These are phyloP conservation scores for Zoanthus sociatus DNA, from an alignment of 92 coral and sea anemone genomes.

Conservation along the genomic window DNA sequence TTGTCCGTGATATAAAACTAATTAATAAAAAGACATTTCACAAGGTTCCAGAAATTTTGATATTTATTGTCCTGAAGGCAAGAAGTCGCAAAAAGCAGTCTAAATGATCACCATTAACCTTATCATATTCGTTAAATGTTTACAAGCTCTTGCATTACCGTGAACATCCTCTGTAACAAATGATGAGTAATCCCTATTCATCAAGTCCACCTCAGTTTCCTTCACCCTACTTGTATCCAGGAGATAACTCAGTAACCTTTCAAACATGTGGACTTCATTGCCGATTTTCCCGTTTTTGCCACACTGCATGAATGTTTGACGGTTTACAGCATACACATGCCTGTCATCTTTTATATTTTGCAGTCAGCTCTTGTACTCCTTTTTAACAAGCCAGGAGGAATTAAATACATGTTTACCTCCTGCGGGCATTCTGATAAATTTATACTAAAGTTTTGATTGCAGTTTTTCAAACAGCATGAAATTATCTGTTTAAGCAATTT, in stretches of 20 bases:
- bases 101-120: constrained; percentile 58
- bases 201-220: constrained; percentile 62
- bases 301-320: too few species aligned
- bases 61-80: constrained; percentile 33
- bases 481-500: too few species aligned
- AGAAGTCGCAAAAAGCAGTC: constrained; percentile 61
- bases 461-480: too few species aligned
- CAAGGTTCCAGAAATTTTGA: constrained; percentile 62
- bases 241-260: constrained; percentile 63
- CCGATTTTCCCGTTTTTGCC: neutral
- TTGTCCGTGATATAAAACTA: constrained; percentile 76
- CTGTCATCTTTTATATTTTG: constrained; percentile 50
- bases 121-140: constrained; percentile 54
- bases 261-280: constrained; percentile 64
- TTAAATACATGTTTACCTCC: too few species aligned
- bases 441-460: too few species aligned
- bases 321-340: neutral
- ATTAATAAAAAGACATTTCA: constrained; percentile 56
- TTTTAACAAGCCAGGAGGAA: too few species aligned
- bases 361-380: too few species aligned
- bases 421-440: too few species aligned
- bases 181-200: constrained; percentile 57
- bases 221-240: constrained; percentile 59
- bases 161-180: constrained; percentile 67
- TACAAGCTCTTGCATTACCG: constrained; percentile 64